Evolutionary conservation across 2,888 invertebrate genomes (phyloP), one percentile per base, ranked within the genome.

Genomic region (Asteroscopus sphinx): DNA sequence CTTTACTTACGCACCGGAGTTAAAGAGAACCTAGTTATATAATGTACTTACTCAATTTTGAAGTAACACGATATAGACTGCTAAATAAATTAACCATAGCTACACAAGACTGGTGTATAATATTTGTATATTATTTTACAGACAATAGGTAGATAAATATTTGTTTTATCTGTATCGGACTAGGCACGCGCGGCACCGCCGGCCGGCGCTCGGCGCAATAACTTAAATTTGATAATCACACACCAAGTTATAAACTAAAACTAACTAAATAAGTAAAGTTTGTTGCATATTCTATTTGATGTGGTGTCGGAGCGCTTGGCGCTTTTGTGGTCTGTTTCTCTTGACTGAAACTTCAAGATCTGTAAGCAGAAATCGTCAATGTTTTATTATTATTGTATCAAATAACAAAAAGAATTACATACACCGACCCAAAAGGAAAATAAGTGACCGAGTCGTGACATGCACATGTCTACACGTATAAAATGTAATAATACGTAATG

Each of bases 61-160:
- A 87, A 85, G 82, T 85, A 87, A 87, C 81, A 81, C 80, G 81
- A 87, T 77, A 87, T 84, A 90, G 77, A 86, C 81, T 87, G 91
- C 87, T 89, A 86, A 92, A 93, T 92, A 93, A 93, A 92, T 92
- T 89, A 92, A 89, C 82, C 83, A 87, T 91, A 91, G 91, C 92
- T 91, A 91, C 89, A 89, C 88, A 80, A 86, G 79, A 89, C 81
- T 83, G 90, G 84, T 88, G 88, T 89, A 86, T 83, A 86, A 85
- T 87, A 86, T 85, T 79, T 79, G 81, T 82, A 80, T 76, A 81
- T 77, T 88, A 91, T 86, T 85, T 89, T 89, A 91, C 85, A 88
- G 87, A 89, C 85, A 90, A 88, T 88, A 88, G 84, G 85, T 89
- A 91, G 91, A 91, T 90, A 91, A 89, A 90, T 90, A 89, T 88